These are phyloP conservation scores for Epizoanthus rinbou DNA, from an alignment of 92 coral and sea anemone genomes.

Conservation along the genomic window DNA sequence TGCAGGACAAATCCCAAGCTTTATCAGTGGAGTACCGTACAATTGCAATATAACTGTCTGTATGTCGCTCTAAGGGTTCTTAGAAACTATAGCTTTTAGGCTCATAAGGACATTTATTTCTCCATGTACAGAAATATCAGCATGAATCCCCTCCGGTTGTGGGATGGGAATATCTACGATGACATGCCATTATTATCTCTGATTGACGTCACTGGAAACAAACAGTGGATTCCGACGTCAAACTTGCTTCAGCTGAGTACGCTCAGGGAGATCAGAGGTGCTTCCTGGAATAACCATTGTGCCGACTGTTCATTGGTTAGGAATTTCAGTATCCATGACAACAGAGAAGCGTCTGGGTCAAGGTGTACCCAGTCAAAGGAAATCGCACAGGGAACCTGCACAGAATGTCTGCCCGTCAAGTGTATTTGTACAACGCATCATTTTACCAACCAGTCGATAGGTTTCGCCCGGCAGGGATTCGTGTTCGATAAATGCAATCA, in stretches of 20 bases:
- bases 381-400: constrained; percentile 13
- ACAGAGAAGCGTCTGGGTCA: background rate
- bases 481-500: constrained; percentile 14
- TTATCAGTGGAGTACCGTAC: too few species aligned
- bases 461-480: constrained; percentile 31
- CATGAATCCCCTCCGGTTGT: constrained; percentile 39
- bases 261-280: constrained; percentile 53
- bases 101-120: background rate
- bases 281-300: constrained; percentile 63
- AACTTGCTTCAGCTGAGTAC: constrained; percentile 44
- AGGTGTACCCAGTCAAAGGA: background rate
- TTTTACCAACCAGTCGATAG: background rate
- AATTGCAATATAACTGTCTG: too few species aligned
- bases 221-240: constrained; percentile 39
- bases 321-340: background rate
- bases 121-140: constrained; percentile 44
- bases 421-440: constrained; percentile 1
- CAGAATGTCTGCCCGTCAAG: constrained; percentile 24
- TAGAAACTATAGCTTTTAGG: too few species aligned
- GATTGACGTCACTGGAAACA: constrained; percentile 43
- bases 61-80: too few species aligned
- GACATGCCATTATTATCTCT: constrained; percentile 52
- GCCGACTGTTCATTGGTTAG: constrained; percentile 52
- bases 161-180: constrained; percentile 47
- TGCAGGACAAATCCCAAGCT: too few species aligned